Conservation (phyloP, 2,888 invertebrate genomes). For the Brachyptera putata region DNA sequence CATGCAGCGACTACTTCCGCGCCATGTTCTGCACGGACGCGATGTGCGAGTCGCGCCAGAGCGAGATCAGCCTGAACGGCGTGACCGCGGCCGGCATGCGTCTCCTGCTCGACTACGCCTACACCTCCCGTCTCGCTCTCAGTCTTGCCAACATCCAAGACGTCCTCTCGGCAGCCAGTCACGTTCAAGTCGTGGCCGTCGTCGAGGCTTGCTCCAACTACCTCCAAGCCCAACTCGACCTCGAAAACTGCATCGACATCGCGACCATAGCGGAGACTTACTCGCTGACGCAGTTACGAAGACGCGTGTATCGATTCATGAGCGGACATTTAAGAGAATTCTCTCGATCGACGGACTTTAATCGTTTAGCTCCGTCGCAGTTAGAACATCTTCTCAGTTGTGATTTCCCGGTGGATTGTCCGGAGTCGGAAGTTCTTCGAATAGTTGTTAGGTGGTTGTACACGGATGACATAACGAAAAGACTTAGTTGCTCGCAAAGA, state of each 20-base stretch:
- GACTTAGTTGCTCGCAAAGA: slow-evolving; percentile 44
- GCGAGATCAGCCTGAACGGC: slow-evolving; percentile 61
- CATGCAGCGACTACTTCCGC: slow-evolving; percentile 69
- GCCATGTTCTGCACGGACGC: slow-evolving; percentile 69
- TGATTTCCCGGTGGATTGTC: slow-evolving; percentile 65
- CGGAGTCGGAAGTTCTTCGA: slow-evolving; percentile 55
- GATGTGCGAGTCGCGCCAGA: slow-evolving; percentile 61
- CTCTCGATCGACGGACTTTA: slow-evolving; percentile 56
- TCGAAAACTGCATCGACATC: slow-evolving; percentile 69
- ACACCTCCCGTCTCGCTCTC: slow-evolving; percentile 60
- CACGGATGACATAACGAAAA: slow-evolving; percentile 24
- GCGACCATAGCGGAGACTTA: slow-evolving; percentile 66
- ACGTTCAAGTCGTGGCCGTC: slow-evolving; percentile 61
- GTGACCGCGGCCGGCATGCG: slow-evolving; percentile 62
- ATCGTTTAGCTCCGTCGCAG: slow-evolving; percentile 56
- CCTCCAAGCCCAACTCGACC: slow-evolving; percentile 60
- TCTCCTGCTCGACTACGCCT: slow-evolving; percentile 62
- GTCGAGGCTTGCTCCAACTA: slow-evolving; percentile 63
- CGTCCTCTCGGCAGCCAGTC: slow-evolving; percentile 64
- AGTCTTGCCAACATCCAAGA: slow-evolving; percentile 62
- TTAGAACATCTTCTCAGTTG: slow-evolving; percentile 57
- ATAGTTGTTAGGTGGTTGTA: slow-evolving; percentile 57
- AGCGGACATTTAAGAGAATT: slow-evolving; percentile 60
- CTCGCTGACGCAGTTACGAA: slow-evolving; percentile 54
- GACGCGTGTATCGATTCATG: slow-evolving; percentile 60